These are phyloP conservation scores for Aurelia aurita DNA, from an alignment of 30 jellyfish, hydroid and myxozoan species.

Conservation along the genomic window DNA sequence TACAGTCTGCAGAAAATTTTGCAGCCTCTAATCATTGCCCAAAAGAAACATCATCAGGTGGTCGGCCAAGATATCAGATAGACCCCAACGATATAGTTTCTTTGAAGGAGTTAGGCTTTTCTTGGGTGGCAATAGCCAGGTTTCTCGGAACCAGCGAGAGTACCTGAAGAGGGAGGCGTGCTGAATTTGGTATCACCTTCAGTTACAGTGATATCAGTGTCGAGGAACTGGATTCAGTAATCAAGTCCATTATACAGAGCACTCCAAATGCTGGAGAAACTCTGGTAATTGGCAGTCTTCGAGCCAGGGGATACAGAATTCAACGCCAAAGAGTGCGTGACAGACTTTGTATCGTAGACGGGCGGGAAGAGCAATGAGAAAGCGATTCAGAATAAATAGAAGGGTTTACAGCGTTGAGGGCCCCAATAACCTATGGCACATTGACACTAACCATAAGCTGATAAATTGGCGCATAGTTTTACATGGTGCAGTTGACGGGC, in stretches of 20 bases:
- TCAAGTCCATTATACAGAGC: neutral
- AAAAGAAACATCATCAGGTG: conserved; percentile 11
- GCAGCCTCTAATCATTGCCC: neutral
- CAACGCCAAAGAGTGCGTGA: conserved; percentile 35
- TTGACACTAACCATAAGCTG: conserved; percentile 19
- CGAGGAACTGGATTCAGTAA: conserved; percentile 22
- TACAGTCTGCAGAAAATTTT: too few species aligned
- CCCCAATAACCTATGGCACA: conserved; percentile 29
- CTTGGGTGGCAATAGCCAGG: conserved; percentile 4
- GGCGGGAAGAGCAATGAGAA: conserved; percentile 32
- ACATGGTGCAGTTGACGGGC: conserved; percentile 49
- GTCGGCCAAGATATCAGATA: conserved; percentile 11
- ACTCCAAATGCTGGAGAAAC: conserved; percentile 30
- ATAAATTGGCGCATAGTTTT: conserved; percentile 11
- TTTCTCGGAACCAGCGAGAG: conserved; percentile 16
- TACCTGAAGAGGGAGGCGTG: conserved; percentile 13
- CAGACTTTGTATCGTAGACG: conserved; percentile 20
- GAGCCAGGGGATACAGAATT: conserved; percentile 17
- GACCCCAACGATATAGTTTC: neutral
- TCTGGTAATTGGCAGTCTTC: conserved; percentile 20
- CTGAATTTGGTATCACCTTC: neutral
- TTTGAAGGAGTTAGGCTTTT: neutral
- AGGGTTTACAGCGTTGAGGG: conserved; percentile 26
- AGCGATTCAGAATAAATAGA: neutral
- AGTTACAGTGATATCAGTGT: neutral